Evolutionary conservation across 2,888 invertebrate species (phyloP).

Genomic region (Sphecodes monilicornis): DNA sequence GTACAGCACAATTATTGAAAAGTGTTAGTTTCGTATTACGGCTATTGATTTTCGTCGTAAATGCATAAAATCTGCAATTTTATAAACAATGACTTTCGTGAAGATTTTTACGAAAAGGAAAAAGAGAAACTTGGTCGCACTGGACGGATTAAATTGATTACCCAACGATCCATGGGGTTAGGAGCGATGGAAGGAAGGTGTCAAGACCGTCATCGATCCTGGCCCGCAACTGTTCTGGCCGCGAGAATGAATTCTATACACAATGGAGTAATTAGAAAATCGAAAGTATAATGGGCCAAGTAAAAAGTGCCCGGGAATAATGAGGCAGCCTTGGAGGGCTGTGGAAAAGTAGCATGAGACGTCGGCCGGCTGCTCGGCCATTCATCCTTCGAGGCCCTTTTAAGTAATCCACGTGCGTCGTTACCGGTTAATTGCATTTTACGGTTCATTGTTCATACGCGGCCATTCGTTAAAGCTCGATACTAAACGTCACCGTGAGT

Average conservation of each 20-base stretch:
- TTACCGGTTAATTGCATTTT: conserved; percentile 63
- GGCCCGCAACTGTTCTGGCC: background rate
- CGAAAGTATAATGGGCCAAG: conserved; percentile 39
- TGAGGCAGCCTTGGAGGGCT: conserved; percentile 3
- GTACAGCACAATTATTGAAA: too few relatives aligned
- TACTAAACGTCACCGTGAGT: background rate
- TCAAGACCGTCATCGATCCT: conserved; percentile 56
- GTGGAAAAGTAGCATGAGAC: conserved; percentile 4
- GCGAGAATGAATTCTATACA: conserved; percentile 31
- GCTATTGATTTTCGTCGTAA: too few relatives aligned
- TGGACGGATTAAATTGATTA: conserved; percentile 26
- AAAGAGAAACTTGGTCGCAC: conserved; percentile 18
- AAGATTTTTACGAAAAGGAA: background rate
- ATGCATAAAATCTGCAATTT: too few relatives aligned
- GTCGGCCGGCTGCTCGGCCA: background rate
- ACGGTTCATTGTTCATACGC: conserved; percentile 55
- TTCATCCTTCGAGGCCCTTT: background rate
- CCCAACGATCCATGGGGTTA: background rate
- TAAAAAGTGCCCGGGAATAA: conserved; percentile 41
- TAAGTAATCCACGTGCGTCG: conserved; percentile 34
- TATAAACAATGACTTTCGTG: background rate
- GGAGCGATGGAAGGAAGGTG: conserved; percentile 30
- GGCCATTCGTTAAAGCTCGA: conserved; percentile 50
- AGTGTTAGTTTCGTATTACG: too few relatives aligned
- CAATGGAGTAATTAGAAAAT: conserved; percentile 49